phyloP scores from a whole-genome alignment of 2,113 vertebrate genomes.

The Mellivora capensis region DNA sequence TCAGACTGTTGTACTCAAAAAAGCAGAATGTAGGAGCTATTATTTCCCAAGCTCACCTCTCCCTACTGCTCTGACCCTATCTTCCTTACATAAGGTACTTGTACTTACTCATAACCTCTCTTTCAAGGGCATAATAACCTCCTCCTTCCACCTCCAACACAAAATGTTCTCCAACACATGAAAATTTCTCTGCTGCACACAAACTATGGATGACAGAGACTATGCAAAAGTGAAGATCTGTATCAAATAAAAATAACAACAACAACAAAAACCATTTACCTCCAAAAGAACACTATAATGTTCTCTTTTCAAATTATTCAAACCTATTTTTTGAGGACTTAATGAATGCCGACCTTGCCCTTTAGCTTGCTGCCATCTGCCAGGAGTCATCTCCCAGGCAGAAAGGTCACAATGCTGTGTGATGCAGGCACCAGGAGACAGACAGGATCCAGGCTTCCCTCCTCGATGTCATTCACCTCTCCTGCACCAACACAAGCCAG shows the following conservation, averaged over 20 bases:
- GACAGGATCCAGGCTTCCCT: neutral
- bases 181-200: neutral
- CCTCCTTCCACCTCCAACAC: neutral
- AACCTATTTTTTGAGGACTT: conserved; percentile 35
- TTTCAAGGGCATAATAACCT: neutral
- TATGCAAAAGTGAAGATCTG: conserved; percentile 19
- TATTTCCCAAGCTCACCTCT: neutral
- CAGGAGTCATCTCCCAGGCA: conserved; percentile 20
- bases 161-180: neutral
- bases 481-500: conserved; percentile 11
- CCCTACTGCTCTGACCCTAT: neutral
- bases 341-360: conserved; percentile 58
- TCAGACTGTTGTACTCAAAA: neutral
- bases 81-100: neutral
- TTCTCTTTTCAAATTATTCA: conserved; percentile 27
- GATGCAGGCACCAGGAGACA: neutral
- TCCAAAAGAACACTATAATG: neutral
- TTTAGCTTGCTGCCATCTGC: conserved; percentile 57
- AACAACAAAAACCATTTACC: neutral
- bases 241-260: neutral
- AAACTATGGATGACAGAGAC: neutral
- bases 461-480: neutral
- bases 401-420: conserved; percentile 61
- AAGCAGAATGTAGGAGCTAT: neutral
- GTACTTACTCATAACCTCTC: neutral